Base-by-base conservation (phyloP, 35 echinoderm and acorn worm genomes). In the Amphiura filiformis region DNA sequence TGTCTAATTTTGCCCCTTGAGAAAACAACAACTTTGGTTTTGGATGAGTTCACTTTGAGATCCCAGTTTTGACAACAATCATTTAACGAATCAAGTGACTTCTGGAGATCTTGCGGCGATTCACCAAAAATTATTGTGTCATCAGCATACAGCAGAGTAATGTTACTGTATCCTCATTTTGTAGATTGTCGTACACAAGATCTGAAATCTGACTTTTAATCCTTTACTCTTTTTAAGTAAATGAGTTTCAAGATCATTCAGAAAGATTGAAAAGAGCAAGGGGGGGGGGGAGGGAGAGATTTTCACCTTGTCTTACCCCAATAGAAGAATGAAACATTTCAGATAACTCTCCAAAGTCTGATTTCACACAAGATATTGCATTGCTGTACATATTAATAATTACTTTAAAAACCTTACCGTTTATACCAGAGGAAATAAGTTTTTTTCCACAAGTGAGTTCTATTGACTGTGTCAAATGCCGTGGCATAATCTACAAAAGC, bases 11-110 rank as follows among this genome's bases (percentile, higher is more conserved):
- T 86, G 1, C 84, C 84, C 61, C 84, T 65, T 70, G 32, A 75
- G 37, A 86, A 86, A 37, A 86, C 2, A 86, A 86, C 56, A 36
- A 76, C 32, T 70, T 75, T 86, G 13, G 84, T 37, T 86, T 86
- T 86, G 20, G 32, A 35, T 36, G 57, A 26, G 38, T 86, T 76
- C 4, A 76, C 1, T 37, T 32, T 86, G 31, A 86, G 13, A 20
- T 86, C 15, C 84, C 57, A 86, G 7, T 2, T 38, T 75, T 86
- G 18, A 38, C 28, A 39, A 37, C 75, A 70, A 34, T 57, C 4
- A 26, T 57, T 75, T 14, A 86, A 17, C 13, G 56, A 33, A 86
- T 75, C 35, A n/a, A 86, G 84, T 0, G 35, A 33, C 42, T 86
- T 76, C 22, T 86, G 56, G 70, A 86, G 35, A 22, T 75, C 84